Evolutionary conservation across 2,113 vertebrate species (phyloP).

Genomic region (Bucco capensis): DNA sequence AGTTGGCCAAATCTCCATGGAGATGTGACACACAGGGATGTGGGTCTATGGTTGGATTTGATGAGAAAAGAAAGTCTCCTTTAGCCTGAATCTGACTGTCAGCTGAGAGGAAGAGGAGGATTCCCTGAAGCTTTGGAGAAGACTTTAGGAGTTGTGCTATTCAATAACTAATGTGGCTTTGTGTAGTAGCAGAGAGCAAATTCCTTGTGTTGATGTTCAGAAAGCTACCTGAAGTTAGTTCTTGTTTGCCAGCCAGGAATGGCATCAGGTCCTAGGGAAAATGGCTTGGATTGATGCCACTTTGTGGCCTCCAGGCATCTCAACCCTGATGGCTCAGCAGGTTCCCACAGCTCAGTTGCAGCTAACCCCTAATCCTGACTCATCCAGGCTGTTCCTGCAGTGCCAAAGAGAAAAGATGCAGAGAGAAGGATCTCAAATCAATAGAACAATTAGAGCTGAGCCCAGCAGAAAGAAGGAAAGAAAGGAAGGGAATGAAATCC

Average conservation of each 20-base stretch:
- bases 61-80: not conserved
- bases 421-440: constrained; percentile 38
- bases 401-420: constrained; percentile 11
- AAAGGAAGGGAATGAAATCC: constrained; percentile 2
- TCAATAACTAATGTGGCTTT: not conserved
- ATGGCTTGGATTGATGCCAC: constrained; percentile 69
- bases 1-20: no score
- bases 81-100: not conserved
- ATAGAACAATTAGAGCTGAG: constrained; percentile 19
- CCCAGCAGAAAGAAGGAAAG: constrained; percentile 9
- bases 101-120: not conserved
- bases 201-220: constrained; percentile 28
- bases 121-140: not conserved
- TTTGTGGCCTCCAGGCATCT: constrained; percentile 39
- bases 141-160: not conserved
- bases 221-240: constrained; percentile 34
- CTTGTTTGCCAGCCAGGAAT: constrained; percentile 56
- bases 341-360: constrained; percentile 27
- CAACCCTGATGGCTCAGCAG: constrained; percentile 49
- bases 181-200: not conserved
- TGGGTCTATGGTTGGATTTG: no score
- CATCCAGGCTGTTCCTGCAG: constrained; percentile 25
- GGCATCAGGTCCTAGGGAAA: constrained; percentile 58
- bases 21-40: no score
- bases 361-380: constrained; percentile 50